Base-by-base conservation (phyloP, 2,888 invertebrate species). In the Folsomia candida region DNA sequence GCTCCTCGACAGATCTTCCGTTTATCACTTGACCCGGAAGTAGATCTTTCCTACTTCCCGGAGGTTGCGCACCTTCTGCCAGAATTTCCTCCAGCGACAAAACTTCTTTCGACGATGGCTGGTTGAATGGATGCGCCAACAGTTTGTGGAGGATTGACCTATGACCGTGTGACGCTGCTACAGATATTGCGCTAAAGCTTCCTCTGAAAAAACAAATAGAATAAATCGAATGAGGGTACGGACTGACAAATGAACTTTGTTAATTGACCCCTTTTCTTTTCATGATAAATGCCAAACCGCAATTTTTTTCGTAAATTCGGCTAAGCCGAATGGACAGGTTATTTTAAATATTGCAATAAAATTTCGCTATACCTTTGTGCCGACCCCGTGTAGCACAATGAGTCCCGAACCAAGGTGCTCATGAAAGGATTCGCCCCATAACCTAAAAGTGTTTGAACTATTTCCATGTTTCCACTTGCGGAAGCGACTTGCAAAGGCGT, bases 351-450 rank as follows among this genome's bases (percentile, higher is more conserved):
- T 14, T 11, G n/a, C 27, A 1, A 63, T n/a, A n/a, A n/a, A n/a
- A n/a, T n/a, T n/a, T n/a, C n/a, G 81, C 92, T 93, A 1, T 94
- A 93, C 70, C 92, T 87, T 81, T 93, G 93, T 0, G 92, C 91
- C 0, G 92, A 90, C 0, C 91, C 91, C 0, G 93, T 92, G 81
- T 94, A 94, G 80, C 93, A 92, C 69, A 93, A 86, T 0, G 91
- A 89, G 81, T 93, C 93, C 80, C 91, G 91, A 72, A 91, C 88
- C 4, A 91, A 88, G 0, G 94, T 94, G 0, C 92, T 91, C 2
- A 93, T 86, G 83, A 94, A 95, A 0, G 94, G 92, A 81, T 94
- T 91, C 0, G 94, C 94, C 0, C 94, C 93, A 80, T 93, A 91
- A 0, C 91, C 89, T 60, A 95, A 83, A 29, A 95, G 85, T 29